Base-by-base conservation (phyloP, 2,113 vertebrate species). In the Chitala chitala region DNA sequence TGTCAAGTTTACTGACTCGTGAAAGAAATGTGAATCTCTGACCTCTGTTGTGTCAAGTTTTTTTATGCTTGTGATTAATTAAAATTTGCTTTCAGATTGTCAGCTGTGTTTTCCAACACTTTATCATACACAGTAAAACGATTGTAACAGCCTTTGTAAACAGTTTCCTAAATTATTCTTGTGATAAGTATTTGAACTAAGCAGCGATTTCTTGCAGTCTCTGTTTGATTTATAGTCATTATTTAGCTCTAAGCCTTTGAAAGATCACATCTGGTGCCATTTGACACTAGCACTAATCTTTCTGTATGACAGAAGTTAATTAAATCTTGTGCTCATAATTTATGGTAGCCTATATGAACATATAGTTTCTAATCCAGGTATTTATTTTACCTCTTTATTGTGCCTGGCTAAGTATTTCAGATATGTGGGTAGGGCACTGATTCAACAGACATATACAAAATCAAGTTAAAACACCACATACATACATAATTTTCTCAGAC, bases 241-340 rank as follows among this genome's bases (percentile, higher is more conserved):
- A 61, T 59, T 59, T 61, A 59, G n/a, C 26, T 44, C 20, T 72
- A 33, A 61, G 46, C 71, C 42, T 72, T 31, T 36, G 26, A 17
- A 48, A 29, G 54, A 72, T 72, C 55, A 61, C 40, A 46, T 44
- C 31, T 59, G 55, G 26, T 42, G 12, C 40, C 56, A n/a, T n/a
- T 44, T 12, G 13, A 42, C 40, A 48, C 48, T 40, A 61, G 26
- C 48, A 42, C 29, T 46, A 31, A 59, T 73, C 71, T 70, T 10
- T 73, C 24, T 72, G 48, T 26, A 44, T 59, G 71, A 20, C 59
- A 72, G 36, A 46, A 58, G 53, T 59, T 72, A 72, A 72, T 72
- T 48, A 59, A 61, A 55, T 44, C 36, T 15, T 26, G 24, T 26
- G 13, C 42, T 73, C 38, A 15, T 31, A 73, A 56, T 59, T 15